These are phyloP conservation scores for Lasioglossum morio DNA, from an alignment of 2,888 invertebrate genomes.

Conservation along the genomic window DNA sequence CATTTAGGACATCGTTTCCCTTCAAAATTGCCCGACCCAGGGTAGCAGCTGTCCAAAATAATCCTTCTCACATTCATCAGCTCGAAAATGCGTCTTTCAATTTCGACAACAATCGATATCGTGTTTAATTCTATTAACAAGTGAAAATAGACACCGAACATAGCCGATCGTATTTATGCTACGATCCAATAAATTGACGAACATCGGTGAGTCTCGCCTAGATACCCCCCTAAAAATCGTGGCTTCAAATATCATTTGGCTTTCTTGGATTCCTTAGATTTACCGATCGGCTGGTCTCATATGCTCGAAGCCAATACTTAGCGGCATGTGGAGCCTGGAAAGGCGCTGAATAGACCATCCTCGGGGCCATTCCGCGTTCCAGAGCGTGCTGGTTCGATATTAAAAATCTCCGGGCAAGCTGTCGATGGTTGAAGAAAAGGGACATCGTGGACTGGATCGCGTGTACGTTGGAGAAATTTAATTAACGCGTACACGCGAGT, in stretches of 20 bases:
- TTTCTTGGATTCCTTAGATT: background rate
- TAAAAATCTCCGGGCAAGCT: slow-evolving; percentile 30
- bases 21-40: background rate
- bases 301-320: background rate
- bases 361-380: background rate
- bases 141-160: no score
- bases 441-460: slow-evolving; percentile 45
- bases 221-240: background rate
- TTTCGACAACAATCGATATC: no score
- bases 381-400: background rate
- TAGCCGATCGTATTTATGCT: no score
- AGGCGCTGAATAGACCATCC: slow-evolving; percentile 20
- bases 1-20: background rate
- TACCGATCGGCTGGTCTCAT: background rate
- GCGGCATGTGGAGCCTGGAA: background rate
- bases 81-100: background rate
- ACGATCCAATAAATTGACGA: no score
- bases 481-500: slow-evolving; percentile 74
- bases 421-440: slow-evolving; percentile 10
- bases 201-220: background rate
- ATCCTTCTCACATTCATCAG: background rate
- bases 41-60: background rate
- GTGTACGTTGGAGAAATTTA: slow-evolving; percentile 72
- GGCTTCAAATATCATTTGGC: background rate
- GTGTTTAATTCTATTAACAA: no score